Evolutionary conservation across 2,113 vertebrate genomes (phyloP), one percentile per base, ranked within the genome.

Genomic region (Dendrocopos noguchii): DNA sequence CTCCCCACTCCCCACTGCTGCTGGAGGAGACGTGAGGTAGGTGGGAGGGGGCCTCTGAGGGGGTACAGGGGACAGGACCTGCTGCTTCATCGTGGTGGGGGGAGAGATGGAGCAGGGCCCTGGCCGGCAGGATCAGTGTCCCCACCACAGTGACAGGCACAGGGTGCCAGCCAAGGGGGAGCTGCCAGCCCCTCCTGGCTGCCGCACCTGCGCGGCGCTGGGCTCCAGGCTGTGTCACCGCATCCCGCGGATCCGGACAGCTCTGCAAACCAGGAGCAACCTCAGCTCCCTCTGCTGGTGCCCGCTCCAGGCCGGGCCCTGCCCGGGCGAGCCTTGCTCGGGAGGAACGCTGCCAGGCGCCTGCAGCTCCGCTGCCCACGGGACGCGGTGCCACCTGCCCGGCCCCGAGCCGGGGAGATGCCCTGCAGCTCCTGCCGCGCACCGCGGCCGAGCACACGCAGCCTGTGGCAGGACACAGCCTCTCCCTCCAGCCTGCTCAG

Each of bases 271-370:
- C 3, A 90, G 59, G 84, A 94, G 46, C 87, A 81, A 60, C 28
- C 94, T 92, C 94, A 89, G 96, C 95, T 93, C 96, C 95, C 95
- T 91, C 95, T 96, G 89, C 92, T 91, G 96, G 96, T 92, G 76
- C 44, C 74, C 39, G 70, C 78, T 61, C 17, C 91, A 11, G 74
- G n/a, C n/a, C 87, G 76, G 57, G 70, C 36, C 68, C 44, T 88
- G 88, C 29, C 25, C 21, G 15, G 12, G 29, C 47, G 20, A 82
- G n/a, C 9, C 7, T 39, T 6, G 31, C 4, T 19, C 15, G 18
- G 8, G 61, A 72, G 5, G 3, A 28, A 21, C 12, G 29, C 33
- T 15, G 27, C 56, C 71, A 8, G 0, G 63, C 36, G 70, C 22
- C 20, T 31, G 68, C 33, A 50, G 47, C 47, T 50, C 47, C 10